phyloP scores from a whole-genome alignment of 2,888 invertebrate species.

The Diploptera punctata region DNA sequence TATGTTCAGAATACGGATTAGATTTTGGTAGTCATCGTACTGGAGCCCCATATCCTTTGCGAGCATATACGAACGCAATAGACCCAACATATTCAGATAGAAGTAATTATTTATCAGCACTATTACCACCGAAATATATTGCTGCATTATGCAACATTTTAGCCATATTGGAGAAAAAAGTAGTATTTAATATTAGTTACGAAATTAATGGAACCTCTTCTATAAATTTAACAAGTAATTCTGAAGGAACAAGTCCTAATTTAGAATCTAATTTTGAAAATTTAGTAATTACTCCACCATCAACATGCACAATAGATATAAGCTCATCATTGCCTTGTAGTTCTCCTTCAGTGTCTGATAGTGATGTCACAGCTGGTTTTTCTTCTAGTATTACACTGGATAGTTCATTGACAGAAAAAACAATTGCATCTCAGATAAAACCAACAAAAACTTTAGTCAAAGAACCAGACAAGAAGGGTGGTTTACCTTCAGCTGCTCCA shows the following conservation, averaged over 20 bases:
- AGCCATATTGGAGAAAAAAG: conserved; percentile 70
- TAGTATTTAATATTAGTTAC: conserved; percentile 63
- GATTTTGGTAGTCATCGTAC: conserved; percentile 56
- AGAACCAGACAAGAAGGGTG: conserved; percentile 39
- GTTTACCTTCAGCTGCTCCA: neutral
- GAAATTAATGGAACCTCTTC: neutral
- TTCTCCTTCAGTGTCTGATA: neutral
- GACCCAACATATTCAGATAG: conserved; percentile 31
- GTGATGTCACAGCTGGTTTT: neutral
- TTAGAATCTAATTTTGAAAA: conserved; percentile 3
- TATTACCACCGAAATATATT: conserved; percentile 64
- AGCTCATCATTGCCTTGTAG: neutral
- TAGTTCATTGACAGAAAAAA: neutral
- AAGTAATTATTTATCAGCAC: conserved; percentile 43
- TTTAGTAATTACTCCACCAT: neutral
- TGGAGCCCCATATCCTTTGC: conserved; percentile 37
- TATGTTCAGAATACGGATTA: conserved; percentile 68
- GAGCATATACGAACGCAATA: conserved; percentile 28
- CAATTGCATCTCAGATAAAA: conserved; percentile 51
- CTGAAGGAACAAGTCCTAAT: neutral
- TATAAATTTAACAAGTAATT: conserved; percentile 1
- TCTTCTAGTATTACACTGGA: neutral
- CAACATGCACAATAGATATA: neutral
- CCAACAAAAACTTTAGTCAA: conserved; percentile 54
- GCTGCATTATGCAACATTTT: conserved; percentile 80